These are phyloP conservation scores for Thereuonema tuberculata DNA, from an alignment of 1,140 invertebrate genomes.

Conservation along the genomic window DNA sequence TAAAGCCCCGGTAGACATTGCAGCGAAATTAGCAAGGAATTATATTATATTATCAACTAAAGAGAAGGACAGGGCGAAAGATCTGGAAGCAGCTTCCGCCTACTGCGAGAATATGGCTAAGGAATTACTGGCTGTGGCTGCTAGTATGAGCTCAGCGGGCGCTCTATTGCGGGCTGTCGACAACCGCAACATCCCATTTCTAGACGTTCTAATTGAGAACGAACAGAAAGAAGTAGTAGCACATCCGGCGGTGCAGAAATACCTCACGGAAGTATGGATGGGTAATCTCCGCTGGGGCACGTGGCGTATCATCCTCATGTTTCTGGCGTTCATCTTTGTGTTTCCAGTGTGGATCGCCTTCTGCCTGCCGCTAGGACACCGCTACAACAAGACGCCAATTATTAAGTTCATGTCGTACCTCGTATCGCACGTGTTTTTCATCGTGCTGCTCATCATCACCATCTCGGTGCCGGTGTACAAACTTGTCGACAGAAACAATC, in stretches of 20 bases:
- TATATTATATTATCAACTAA: slow-evolving; percentile 74
- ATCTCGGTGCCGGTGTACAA: slow-evolving; percentile 68
- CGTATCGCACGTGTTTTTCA: slow-evolving; percentile 94
- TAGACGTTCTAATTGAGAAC: slow-evolving; percentile 96
- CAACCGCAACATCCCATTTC: slow-evolving; percentile 77
- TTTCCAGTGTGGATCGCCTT: slow-evolving; percentile 94
- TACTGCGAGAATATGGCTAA: slow-evolving; percentile 96
- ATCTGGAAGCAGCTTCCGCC: slow-evolving; percentile 82
- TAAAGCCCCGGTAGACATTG: slow-evolving; percentile 92
- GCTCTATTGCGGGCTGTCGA: slow-evolving; percentile 82
- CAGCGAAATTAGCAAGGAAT: slow-evolving; percentile 90
- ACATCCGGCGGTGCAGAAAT: slow-evolving; percentile 32
- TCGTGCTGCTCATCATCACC: slow-evolving; percentile 80
- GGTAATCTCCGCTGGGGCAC: slow-evolving; percentile 89
- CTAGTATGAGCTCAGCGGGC: slow-evolving; percentile 83
- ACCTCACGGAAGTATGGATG: slow-evolving; percentile 52
- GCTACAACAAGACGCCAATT: slow-evolving; percentile 83
- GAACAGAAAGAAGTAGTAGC: slow-evolving; percentile 87
- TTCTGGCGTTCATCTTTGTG: slow-evolving; percentile 78
- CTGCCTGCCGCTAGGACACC: slow-evolving; percentile 85
- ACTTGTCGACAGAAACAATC: slow-evolving; percentile 31
- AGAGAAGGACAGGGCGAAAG: slow-evolving; percentile 95
- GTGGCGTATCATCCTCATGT: slow-evolving; percentile 85
- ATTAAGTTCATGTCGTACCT: slow-evolving; percentile 99
- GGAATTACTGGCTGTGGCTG: slow-evolving; percentile 82